Percentiles rank a stretch among this genome's conserved stretches.
Evolutionary conservation across 2,113 vertebrate species (phyloP).

Genomic region (Tylochromis polylepis): DNA sequence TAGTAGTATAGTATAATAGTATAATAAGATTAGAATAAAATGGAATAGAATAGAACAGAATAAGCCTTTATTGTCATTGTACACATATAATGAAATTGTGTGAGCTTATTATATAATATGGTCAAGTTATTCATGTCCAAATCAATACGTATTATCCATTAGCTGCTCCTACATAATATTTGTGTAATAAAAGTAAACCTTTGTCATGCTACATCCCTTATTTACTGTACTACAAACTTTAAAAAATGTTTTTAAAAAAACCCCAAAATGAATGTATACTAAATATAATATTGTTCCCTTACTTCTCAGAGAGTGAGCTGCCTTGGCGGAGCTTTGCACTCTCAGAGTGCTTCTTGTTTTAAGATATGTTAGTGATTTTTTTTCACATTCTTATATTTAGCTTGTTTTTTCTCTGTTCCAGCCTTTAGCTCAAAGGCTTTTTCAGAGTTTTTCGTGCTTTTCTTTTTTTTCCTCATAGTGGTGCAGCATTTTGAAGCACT

Average conservation of each 20-base stretch:
- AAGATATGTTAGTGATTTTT: not conserved
- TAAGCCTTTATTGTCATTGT: not conserved
- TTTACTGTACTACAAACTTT: not conserved
- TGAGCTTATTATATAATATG: not conserved
- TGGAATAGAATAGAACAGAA: not conserved
- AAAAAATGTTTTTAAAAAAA: too few species aligned
- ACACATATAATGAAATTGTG: not conserved
- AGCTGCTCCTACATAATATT: not conserved
- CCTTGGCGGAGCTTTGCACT: not conserved
- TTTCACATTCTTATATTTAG: not conserved
- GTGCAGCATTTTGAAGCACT: not conserved
- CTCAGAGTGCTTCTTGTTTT: not conserved
- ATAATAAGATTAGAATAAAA: not conserved
- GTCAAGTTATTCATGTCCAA: not conserved
- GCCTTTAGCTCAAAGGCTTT: not conserved
- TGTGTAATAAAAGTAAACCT: not conserved
- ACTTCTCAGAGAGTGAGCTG: not conserved
- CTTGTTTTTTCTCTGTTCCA: not conserved
- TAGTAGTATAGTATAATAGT: not conserved
- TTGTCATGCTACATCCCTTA: not conserved
- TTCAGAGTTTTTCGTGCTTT: not conserved
- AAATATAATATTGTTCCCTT: not conserved
- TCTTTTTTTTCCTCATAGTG: not conserved
- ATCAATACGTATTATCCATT: not conserved
- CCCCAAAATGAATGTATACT: fast-evolving